A percentile compares a stretch with the other conserved stretches of the same genome.
Conservation (phyloP, 1,140 invertebrate genomes). For the Sesamia nonagrioides region DNA sequence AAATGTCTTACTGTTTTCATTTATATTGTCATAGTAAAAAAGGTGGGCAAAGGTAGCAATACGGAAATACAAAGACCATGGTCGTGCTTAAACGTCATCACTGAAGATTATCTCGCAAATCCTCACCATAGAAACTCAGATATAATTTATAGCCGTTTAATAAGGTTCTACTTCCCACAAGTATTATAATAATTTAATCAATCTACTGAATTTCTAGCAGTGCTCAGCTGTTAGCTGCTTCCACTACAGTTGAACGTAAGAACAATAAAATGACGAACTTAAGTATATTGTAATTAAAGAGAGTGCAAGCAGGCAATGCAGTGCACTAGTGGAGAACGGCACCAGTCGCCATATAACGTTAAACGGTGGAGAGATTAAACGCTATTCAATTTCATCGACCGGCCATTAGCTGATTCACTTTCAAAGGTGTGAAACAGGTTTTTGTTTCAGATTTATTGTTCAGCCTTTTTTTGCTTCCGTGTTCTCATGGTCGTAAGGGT, state of each 20-base stretch:
- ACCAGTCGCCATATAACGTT: constrained; percentile 3
- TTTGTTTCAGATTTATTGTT: too few relatives aligned
- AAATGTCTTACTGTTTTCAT: too few relatives aligned
- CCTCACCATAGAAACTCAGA: too few relatives aligned
- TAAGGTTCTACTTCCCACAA: neutral
- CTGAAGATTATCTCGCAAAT: too few relatives aligned
- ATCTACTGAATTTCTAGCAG: neutral
- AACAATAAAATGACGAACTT: constrained; percentile 12
- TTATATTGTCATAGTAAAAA: neutral
- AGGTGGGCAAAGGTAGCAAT: neutral
- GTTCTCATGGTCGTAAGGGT: too few relatives aligned
- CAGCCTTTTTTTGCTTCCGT: too few relatives aligned
- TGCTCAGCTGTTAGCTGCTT: neutral
- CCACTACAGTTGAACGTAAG: neutral
- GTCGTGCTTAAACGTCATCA: too few relatives aligned
- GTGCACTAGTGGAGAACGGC: neutral
- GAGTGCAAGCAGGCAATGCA: neutral
- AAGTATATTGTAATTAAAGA: constrained; percentile 2
- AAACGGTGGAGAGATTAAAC: constrained; percentile 23
- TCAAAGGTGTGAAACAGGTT: neutral
- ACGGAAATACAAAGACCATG: too few relatives aligned
- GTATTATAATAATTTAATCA: neutral
- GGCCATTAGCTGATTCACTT: constrained; percentile 12
- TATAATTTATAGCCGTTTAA: too few relatives aligned
- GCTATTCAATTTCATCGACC: constrained; percentile 17